A percentile compares a stretch with the other conserved stretches of the same genome.
These are phyloP conservation scores for Lepidurus apus DNA, from an alignment of 1,140 invertebrate species.

Conservation along the genomic window DNA sequence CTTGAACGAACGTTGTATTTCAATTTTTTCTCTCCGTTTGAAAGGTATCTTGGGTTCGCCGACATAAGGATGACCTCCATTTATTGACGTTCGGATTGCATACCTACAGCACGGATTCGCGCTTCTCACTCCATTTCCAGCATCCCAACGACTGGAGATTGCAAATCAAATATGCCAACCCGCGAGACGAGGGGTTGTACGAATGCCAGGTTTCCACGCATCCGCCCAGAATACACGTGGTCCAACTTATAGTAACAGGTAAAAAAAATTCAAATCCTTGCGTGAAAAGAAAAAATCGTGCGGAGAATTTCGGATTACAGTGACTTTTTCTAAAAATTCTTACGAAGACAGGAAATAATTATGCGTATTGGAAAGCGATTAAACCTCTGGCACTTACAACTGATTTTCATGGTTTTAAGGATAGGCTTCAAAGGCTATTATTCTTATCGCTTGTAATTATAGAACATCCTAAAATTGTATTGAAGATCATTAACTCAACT, in stretches of 20 bases:
- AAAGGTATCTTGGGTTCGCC: conserved; percentile 70
- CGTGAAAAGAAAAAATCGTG: no score
- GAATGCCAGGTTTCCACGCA: conserved; percentile 74
- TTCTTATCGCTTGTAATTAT: no score
- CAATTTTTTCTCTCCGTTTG: conserved; percentile 36
- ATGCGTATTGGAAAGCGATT: no score
- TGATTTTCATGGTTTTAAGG: no score
- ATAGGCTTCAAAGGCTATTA: no score
- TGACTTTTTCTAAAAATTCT: no score
- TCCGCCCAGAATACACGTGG: conserved; percentile 63
- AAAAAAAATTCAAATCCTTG: not conserved
- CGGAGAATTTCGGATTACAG: no score
- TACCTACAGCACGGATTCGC: conserved; percentile 71
- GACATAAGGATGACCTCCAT: conserved; percentile 63
- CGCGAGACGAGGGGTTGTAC: conserved; percentile 67
- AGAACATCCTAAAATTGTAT: no score
- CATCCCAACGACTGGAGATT: conserved; percentile 73
- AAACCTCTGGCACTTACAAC: no score
- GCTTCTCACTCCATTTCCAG: conserved; percentile 64
- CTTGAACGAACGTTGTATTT: not conserved
- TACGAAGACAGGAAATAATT: no score
- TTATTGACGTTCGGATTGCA: conserved; percentile 68
- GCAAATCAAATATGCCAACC: conserved; percentile 63
- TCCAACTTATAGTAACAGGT: conserved; percentile 69
- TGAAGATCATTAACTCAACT: no score